Conservation (phyloP, 2,113 vertebrate species). For the Aegotheles bennettii region DNA sequence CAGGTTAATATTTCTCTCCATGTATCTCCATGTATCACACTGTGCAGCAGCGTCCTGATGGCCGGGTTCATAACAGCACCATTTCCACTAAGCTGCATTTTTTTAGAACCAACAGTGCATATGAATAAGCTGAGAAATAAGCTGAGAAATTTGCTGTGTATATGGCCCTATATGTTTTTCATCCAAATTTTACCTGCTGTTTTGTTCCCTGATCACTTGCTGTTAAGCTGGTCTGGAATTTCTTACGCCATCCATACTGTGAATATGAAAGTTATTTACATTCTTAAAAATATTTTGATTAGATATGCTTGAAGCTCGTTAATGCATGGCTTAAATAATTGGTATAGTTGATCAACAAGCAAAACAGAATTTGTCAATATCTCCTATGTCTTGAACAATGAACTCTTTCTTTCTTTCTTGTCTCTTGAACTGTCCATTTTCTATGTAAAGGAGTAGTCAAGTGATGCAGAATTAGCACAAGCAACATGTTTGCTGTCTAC, state of each 20-base stretch:
- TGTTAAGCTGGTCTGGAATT: background rate
- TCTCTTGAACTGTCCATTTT: background rate
- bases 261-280: background rate
- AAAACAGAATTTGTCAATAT: background rate
- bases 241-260: background rate
- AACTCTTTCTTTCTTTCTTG: background rate
- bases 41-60: background rate
- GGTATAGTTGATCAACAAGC: background rate
- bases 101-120: background rate
- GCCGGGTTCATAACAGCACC: background rate
- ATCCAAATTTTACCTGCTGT: background rate
- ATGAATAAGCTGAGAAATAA: background rate
- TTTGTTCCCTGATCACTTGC: background rate
- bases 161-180: background rate
- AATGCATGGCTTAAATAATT: background rate
- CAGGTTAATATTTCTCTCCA: fast-evolving
- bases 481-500: fast-evolving
- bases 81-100: background rate
- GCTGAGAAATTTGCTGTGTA: background rate
- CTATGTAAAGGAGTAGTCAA: background rate
- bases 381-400: background rate
- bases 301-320: background rate
- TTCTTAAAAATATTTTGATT: background rate
- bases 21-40: fast-evolving
- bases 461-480: background rate